phyloP scores from a whole-genome alignment of 1,140 invertebrate species.

The Eueides isabella region DNA sequence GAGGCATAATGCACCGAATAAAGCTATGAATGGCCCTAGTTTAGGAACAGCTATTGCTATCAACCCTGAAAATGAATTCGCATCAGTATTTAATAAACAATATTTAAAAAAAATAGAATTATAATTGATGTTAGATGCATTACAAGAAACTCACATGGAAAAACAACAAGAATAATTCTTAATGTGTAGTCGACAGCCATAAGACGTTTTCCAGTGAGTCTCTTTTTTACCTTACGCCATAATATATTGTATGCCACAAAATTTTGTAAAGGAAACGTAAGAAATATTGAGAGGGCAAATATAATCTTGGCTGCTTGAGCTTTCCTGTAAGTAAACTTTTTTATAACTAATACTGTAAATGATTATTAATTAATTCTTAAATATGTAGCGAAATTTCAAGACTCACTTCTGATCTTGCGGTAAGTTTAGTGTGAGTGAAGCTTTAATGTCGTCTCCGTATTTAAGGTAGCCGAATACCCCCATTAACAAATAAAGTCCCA shows the following conservation, averaged over 20 bases:
- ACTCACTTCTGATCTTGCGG: slow-evolving; percentile 82
- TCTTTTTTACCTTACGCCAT: slow-evolving; percentile 84
- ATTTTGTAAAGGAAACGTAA: slow-evolving; percentile 93
- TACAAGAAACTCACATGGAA: slow-evolving; percentile 85
- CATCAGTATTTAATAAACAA: not conserved
- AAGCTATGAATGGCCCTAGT: slow-evolving; percentile 91
- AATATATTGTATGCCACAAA: slow-evolving; percentile 93
- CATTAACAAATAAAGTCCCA: slow-evolving; percentile 85
- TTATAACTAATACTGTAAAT: too few species aligned
- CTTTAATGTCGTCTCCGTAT: slow-evolving; percentile 84
- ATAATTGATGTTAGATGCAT: not conserved
- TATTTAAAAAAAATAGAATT: not conserved
- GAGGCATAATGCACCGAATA: slow-evolving; percentile 91
- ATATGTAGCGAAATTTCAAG: not conserved
- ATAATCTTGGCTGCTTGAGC: slow-evolving; percentile 88
- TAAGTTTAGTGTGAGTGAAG: slow-evolving; percentile 87
- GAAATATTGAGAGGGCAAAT: slow-evolving; percentile 90
- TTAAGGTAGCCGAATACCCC: slow-evolving; percentile 90
- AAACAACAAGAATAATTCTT: slow-evolving; percentile 80
- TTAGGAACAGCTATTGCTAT: slow-evolving; percentile 89
- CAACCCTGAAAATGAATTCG: slow-evolving; percentile 81
- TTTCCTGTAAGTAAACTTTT: slow-evolving; percentile 87
- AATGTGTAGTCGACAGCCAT: slow-evolving; percentile 84
- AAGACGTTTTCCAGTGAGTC: slow-evolving; percentile 55
- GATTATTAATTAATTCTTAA: not conserved